Conservation (phyloP, 2,797 vertebrate genomes). For the Gymnocypris eckloni region DNA sequence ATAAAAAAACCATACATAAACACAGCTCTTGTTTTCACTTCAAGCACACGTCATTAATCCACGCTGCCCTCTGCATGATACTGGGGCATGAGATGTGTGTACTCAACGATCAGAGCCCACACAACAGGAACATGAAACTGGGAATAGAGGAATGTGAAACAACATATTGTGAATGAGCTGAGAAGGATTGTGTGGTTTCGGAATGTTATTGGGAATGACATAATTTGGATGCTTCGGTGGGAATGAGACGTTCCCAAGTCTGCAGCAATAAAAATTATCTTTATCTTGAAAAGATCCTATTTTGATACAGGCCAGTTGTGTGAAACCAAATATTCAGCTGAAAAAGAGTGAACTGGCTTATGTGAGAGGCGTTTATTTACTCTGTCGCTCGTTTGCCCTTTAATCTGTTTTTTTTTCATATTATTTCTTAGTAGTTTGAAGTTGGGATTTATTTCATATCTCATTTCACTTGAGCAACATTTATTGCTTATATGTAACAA, state of each 20-base stretch:
- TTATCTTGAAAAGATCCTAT: conserved; percentile 42
- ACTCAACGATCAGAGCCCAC: background rate
- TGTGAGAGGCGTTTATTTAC: background rate
- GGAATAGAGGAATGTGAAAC: conserved; percentile 27
- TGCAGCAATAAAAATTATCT: conserved; percentile 20
- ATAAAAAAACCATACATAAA: background rate
- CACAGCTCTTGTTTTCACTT: background rate
- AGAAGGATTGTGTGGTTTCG: conserved; percentile 20
- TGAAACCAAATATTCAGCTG: conserved; percentile 22
- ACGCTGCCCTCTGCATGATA: background rate
- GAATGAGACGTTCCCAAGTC: conserved; percentile 13
- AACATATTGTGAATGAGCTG: conserved; percentile 17
- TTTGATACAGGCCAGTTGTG: conserved; percentile 33
- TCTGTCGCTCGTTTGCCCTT: background rate
- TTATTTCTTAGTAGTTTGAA: background rate
- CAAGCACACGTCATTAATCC: conserved; percentile 34
- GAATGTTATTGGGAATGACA: conserved; percentile 34
- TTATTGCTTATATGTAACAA: background rate
- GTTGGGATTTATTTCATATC: background rate
- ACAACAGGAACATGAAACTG: conserved; percentile 20
- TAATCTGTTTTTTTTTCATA: background rate
- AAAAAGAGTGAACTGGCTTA: background rate
- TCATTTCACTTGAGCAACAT: background rate
- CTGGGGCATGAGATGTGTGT: background rate
- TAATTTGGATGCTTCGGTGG: conserved; percentile 16